These are phyloP conservation scores for Drosophila rubida DNA, from an alignment of 2,888 invertebrate genomes.

Conservation along the genomic window DNA sequence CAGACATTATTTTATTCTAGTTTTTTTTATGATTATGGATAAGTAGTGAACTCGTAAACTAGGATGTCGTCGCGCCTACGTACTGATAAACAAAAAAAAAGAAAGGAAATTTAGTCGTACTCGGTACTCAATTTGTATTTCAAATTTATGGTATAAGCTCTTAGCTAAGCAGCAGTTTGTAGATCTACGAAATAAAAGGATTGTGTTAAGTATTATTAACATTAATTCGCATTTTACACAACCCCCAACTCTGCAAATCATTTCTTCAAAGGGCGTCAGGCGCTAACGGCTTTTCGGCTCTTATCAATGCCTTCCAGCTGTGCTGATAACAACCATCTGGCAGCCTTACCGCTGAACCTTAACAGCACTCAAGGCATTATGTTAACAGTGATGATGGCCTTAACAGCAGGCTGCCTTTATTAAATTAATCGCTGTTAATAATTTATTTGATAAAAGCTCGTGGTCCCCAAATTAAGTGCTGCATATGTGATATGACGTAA, in stretches of 20 bases:
- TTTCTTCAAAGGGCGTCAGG: not conserved
- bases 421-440: not conserved
- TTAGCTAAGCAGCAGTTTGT: conserved; percentile 41
- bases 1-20: conserved; percentile 27
- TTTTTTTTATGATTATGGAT: conserved; percentile 9
- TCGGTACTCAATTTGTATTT: conserved; percentile 34
- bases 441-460: not conserved
- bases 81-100: conserved; percentile 55
- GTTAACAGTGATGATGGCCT: not conserved
- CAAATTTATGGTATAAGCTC: conserved; percentile 18
- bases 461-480: not conserved
- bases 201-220: conserved; percentile 50
- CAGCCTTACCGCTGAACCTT: conserved; percentile 5
- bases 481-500: no score
- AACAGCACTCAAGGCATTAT: conserved; percentile 21
- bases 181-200: conserved; percentile 55
- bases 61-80: conserved; percentile 38
- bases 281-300: not conserved
- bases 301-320: conserved; percentile 11
- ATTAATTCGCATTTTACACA: not conserved
- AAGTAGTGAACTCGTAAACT: conserved; percentile 18
- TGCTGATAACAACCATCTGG: not conserved
- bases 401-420: not conserved
- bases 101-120: conserved; percentile 23
- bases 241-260: not conserved